A percentile compares a stretch with the other conserved stretches of the same genome.
Evolutionary conservation across 2,888 invertebrate species (phyloP).

Genomic region (Agriopis aurantiaria): DNA sequence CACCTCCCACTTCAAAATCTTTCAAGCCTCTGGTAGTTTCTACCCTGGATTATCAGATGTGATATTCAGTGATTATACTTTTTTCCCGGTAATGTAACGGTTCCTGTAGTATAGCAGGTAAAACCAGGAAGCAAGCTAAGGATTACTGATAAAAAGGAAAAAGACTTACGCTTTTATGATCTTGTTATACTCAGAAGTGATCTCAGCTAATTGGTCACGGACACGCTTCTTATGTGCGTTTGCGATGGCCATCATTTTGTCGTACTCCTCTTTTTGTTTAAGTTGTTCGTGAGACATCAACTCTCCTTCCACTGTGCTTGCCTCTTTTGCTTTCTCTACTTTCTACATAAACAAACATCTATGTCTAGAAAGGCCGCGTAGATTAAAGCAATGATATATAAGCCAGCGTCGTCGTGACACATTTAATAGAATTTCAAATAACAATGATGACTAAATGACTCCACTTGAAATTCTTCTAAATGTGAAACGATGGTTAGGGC

Average conservation of each 20-base stretch:
- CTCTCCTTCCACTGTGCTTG: constrained; percentile 74
- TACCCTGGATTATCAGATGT: too few species aligned
- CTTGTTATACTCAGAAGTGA: constrained; percentile 87
- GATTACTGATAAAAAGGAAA: neutral
- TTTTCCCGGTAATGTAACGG: too few species aligned
- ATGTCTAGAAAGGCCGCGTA: neutral
- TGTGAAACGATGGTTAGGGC: too few species aligned
- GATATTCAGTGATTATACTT: too few species aligned
- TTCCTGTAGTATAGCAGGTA: too few species aligned
- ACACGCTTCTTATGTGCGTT: constrained; percentile 88
- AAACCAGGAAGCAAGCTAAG: neutral
- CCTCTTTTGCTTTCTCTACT: constrained; percentile 63
- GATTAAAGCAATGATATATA: too few species aligned
- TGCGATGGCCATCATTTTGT: constrained; percentile 87
- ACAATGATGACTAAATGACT: too few species aligned
- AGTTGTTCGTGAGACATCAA: constrained; percentile 88
- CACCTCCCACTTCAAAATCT: too few species aligned
- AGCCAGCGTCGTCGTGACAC: too few species aligned
- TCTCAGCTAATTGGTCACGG: constrained; percentile 79
- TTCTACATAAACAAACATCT: constrained; percentile 48
- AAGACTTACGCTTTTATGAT: constrained; percentile 82
- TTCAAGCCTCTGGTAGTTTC: too few species aligned
- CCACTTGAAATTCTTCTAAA: too few species aligned
- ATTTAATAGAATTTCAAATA: too few species aligned
- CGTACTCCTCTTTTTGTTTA: constrained; percentile 89